Percentiles rank a stretch among this genome's conserved stretches.
Evolutionary conservation across 1,140 invertebrate genomes (phyloP).

Genomic region (Apolygus lucorum): DNA sequence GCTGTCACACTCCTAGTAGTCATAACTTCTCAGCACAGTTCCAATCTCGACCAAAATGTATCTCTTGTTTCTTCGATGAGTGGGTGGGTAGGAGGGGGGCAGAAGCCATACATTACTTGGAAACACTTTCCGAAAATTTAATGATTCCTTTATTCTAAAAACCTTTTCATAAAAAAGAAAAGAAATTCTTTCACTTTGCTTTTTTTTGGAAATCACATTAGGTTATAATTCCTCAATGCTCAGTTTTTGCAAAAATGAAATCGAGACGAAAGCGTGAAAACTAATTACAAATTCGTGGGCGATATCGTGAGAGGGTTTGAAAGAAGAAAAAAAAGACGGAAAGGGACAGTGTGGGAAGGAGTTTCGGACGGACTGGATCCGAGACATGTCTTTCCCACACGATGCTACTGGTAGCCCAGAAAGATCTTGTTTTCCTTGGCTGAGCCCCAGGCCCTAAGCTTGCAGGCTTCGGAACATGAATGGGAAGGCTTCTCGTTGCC

Average conservation of each 20-base stretch:
- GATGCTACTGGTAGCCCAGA: constrained; percentile 14
- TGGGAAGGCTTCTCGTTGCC: neutral
- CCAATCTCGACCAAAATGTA: too few species aligned
- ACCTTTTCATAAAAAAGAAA: too few species aligned
- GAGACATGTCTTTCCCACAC: constrained; percentile 6
- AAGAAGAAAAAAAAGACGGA: neutral
- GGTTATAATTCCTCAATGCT: too few species aligned
- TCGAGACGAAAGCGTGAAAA: neutral
- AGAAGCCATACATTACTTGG: too few species aligned
- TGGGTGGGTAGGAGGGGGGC: too few species aligned
- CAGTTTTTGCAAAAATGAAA: neutral
- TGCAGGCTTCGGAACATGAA: neutral
- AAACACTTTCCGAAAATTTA: too few species aligned
- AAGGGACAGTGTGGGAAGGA: constrained; percentile 5
- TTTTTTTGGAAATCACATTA: too few species aligned
- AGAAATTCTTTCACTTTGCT: too few species aligned
- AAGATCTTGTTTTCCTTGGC: constrained; percentile 12
- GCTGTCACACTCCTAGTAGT: too few species aligned
- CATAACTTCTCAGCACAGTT: too few species aligned
- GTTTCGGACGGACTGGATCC: constrained; percentile 11
- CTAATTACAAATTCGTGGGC: neutral
- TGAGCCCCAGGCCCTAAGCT: neutral
- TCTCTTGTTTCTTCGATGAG: too few species aligned
- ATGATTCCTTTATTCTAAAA: too few species aligned
- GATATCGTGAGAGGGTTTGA: neutral